Evolutionary conservation across 1,140 invertebrate genomes (phyloP).

Genomic region (Lepidurus couesii): DNA sequence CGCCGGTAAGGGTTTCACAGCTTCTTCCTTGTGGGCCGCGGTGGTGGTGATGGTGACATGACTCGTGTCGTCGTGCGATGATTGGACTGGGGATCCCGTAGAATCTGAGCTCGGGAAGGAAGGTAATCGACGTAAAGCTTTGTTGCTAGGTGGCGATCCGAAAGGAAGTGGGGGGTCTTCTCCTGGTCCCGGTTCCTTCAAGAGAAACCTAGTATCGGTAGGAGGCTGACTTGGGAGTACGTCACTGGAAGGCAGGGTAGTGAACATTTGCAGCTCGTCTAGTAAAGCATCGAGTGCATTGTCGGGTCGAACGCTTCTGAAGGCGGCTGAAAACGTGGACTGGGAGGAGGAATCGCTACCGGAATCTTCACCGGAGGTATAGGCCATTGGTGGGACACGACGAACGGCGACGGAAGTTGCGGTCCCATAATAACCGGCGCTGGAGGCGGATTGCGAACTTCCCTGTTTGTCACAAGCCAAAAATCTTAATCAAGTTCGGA

Average conservation of each 20-base stretch:
- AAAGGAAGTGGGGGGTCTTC: constrained; percentile 28
- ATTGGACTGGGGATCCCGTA: constrained; percentile 32
- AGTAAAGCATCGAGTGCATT: constrained; percentile 91
- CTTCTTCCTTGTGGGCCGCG: not conserved
- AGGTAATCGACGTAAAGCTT: constrained; percentile 29
- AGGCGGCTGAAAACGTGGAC: constrained; percentile 46
- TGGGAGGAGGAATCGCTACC: constrained; percentile 40
- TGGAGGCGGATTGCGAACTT: constrained; percentile 17
- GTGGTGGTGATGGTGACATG: not conserved
- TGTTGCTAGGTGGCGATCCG: constrained; percentile 20
- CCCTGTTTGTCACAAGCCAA: constrained; percentile 29
- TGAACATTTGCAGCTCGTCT: constrained; percentile 82
- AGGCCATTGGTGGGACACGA: constrained; percentile 53
- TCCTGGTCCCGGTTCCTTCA: constrained; percentile 25
- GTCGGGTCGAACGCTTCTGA: constrained; percentile 65
- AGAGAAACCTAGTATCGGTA: constrained; percentile 27
- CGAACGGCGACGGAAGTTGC: constrained; percentile 37
- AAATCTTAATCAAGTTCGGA: constrained; percentile 15
- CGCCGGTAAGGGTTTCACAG: constrained; percentile 65
- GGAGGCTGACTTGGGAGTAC: constrained; percentile 5
- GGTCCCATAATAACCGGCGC: not conserved
- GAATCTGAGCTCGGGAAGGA: constrained; percentile 28
- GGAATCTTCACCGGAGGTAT: constrained; percentile 57
- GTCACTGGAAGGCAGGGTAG: constrained; percentile 32
- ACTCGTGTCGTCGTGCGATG: constrained; percentile 21